Conservation (phyloP, 1,140 invertebrate genomes). For the Andricus grossulariae region DNA sequence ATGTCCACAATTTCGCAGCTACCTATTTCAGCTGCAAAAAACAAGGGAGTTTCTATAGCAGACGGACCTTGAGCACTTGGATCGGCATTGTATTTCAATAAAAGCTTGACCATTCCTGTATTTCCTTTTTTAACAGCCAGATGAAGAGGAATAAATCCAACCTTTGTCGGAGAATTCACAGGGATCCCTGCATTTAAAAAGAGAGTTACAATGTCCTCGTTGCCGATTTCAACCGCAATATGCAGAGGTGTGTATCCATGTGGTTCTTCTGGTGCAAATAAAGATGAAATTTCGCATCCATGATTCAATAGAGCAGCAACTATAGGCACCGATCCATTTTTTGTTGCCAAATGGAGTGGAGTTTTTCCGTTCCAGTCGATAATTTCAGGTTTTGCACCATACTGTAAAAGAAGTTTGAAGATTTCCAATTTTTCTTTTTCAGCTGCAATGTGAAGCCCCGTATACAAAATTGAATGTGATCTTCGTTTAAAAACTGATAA, state of each 20-base stretch:
- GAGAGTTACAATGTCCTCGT: not conserved
- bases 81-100: slow-evolving; percentile 32
- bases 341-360: not conserved
- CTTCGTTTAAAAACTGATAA: too few species aligned
- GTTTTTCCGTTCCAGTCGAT: not conserved
- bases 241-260: not conserved
- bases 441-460: not conserved
- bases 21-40: not conserved
- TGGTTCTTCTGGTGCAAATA: too few species aligned
- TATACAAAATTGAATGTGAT: too few species aligned
- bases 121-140: too few species aligned
- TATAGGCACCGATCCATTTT: not conserved
- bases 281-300: not conserved
- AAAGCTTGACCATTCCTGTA: too few species aligned
- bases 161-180: not conserved
- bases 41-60: not conserved
- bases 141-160: too few species aligned
- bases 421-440: not conserved
- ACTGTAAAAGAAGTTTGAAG: not conserved
- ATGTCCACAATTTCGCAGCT: too few species aligned
- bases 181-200: not conserved
- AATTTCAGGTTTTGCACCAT: not conserved
- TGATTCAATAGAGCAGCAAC: not conserved
- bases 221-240: not conserved
- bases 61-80: not conserved